phyloP scores from a whole-genome alignment of 2,888 invertebrate genomes.

The Habrosyne pyritoides region DNA sequence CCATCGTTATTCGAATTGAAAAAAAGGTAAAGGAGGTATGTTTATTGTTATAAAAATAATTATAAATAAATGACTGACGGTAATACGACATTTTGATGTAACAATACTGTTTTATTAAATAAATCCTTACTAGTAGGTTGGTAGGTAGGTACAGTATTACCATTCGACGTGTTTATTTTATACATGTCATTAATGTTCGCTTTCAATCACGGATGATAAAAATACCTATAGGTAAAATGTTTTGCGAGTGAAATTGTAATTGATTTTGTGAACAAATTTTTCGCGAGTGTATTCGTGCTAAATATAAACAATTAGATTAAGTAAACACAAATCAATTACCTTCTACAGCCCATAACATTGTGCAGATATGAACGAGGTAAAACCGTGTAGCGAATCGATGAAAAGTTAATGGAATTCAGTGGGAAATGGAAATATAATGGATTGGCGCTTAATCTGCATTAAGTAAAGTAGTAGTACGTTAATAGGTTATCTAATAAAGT shows the following conservation, averaged over 20 bases:
- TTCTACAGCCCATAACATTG: constrained; percentile 4
- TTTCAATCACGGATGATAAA: no score
- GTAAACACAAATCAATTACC: constrained; percentile 7
- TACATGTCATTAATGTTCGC: no score
- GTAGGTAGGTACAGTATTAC: no score
- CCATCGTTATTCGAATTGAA: background rate
- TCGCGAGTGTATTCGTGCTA: background rate
- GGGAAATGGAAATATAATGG: background rate
- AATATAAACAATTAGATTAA: constrained; percentile 6
- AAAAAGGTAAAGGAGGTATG: background rate
- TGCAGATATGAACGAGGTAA: constrained; percentile 8
- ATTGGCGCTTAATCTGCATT: background rate
- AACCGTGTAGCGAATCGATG: background rate
- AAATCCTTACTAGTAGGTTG: no score
- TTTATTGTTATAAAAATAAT: background rate
- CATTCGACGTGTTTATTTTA: no score
- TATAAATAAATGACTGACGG: background rate
- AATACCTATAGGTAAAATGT: background rate
- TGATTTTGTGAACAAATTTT: background rate
- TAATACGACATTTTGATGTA: background rate
- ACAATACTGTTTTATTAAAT: no score
- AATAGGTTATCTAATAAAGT: no score
- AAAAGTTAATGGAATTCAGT: constrained; percentile 3
- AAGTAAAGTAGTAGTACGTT: background rate
- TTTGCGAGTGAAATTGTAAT: background rate